Percentiles rank a stretch among this genome's conserved stretches.
Evolutionary conservation across 2,797 vertebrate species (phyloP).

Genomic region (Triplophysa bombifrons): DNA sequence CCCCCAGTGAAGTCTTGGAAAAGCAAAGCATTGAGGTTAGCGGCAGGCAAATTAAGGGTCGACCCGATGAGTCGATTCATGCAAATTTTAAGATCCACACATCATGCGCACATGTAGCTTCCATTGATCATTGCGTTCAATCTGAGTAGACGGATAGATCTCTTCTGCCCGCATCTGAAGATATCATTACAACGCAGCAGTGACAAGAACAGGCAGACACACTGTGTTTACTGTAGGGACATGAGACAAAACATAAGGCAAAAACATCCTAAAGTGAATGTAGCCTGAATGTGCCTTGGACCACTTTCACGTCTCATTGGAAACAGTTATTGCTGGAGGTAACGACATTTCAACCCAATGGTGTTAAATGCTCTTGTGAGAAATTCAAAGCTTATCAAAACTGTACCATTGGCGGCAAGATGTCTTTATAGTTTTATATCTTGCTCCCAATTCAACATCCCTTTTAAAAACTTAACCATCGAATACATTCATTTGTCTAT

Average conservation of each 20-base stretch:
- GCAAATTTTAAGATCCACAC: background rate
- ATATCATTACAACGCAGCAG: background rate
- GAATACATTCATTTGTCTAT: too few species aligned
- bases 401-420: too few species aligned
- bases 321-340: background rate
- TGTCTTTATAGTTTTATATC: too few species aligned
- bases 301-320: background rate
- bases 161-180: background rate
- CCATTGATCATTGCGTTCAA: background rate
- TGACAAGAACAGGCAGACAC: background rate
- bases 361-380: background rate
- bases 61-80: background rate
- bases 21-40: background rate
- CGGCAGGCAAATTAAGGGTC: background rate
- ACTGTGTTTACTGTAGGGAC: background rate
- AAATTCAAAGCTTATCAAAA: too few species aligned
- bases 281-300: background rate
- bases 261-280: background rate
- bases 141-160: background rate
- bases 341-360: background rate
- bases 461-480: too few species aligned
- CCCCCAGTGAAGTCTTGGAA: background rate
- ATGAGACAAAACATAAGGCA: constrained; percentile 2
- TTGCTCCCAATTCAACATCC: too few species aligned
- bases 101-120: background rate